Conservation (phyloP, 2,797 vertebrate genomes). For the Hypotaenidia okinawae region DNA sequence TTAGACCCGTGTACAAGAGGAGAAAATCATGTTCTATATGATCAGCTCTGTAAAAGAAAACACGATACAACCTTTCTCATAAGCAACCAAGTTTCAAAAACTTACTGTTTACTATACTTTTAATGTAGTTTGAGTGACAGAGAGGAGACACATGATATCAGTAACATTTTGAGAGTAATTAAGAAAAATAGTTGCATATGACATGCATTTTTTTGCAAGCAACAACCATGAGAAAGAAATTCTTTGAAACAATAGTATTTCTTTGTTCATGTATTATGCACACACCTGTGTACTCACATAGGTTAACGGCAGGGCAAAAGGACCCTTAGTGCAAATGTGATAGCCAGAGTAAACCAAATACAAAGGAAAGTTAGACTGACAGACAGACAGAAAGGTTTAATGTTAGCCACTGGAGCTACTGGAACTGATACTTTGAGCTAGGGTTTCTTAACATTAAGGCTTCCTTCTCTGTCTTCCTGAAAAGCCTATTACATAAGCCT, state of each 20-base stretch:
- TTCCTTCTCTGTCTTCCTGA: slow-evolving; percentile 37
- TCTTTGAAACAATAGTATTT: slow-evolving; percentile 28
- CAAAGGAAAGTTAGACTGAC: slow-evolving; percentile 28
- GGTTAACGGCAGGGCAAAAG: slow-evolving; percentile 48
- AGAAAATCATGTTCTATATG: slow-evolving; percentile 13
- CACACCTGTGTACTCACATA: slow-evolving; percentile 35
- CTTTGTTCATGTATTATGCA: slow-evolving; percentile 57
- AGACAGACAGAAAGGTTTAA: slow-evolving; percentile 44
- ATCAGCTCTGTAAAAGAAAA: slow-evolving; percentile 43
- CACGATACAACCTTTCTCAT: slow-evolving; percentile 9
- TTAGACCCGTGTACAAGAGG: not conserved
- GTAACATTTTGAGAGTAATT: slow-evolving; percentile 62
- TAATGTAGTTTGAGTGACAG: slow-evolving; percentile 35
- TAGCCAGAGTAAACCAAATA: slow-evolving; percentile 18
- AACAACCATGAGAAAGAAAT: slow-evolving; percentile 22
- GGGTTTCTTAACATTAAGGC: slow-evolving; percentile 53
- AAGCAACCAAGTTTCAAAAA: not conserved
- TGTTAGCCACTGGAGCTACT: slow-evolving; percentile 19
- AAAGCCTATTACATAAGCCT: slow-evolving; percentile 39
- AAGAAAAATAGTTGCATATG: slow-evolving; percentile 50
- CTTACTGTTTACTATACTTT: not conserved
- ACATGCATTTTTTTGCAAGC: not conserved
- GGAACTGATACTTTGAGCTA: slow-evolving; percentile 69
- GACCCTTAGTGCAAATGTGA: slow-evolving; percentile 46
- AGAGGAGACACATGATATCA: not conserved